These are phyloP conservation scores for Torymus aiolomorphi DNA, from an alignment of 2,888 invertebrate species.

Conservation along the genomic window DNA sequence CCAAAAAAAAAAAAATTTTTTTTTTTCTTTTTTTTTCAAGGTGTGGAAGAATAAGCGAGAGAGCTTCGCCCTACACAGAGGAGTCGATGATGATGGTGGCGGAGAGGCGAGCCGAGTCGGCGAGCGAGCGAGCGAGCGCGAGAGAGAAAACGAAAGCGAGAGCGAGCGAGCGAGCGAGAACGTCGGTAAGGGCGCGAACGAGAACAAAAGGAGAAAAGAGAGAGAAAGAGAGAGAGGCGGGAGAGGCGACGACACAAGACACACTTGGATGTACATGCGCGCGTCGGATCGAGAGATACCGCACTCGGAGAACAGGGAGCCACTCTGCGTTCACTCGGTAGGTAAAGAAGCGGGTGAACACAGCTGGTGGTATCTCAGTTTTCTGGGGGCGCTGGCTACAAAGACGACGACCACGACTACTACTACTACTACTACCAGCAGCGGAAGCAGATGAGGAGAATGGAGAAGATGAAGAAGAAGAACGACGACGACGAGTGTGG, in stretches of 20 bases:
- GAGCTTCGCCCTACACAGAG: constrained; percentile 29
- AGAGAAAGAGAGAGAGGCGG: not conserved
- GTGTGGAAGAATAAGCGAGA: constrained; percentile 39
- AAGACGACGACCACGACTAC: not conserved
- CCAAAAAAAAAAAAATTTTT: constrained; percentile 32
- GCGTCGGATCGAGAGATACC: not conserved
- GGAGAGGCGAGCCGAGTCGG: not conserved
- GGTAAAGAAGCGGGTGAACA: constrained; percentile 89
- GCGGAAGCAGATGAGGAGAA: too few relatives aligned
- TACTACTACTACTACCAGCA: too few relatives aligned
- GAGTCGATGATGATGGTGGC: too few relatives aligned
- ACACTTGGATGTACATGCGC: too few relatives aligned
- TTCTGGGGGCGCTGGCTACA: constrained; percentile 73
- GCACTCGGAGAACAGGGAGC: constrained; percentile 90
- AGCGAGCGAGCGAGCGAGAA: constrained; percentile 29
- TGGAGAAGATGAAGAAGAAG: too few relatives aligned
- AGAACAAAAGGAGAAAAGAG: not conserved
- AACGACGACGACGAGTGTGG: too few relatives aligned
- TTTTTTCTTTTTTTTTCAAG: constrained; percentile 57
- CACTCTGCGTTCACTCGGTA: constrained; percentile 97
- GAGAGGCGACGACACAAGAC: not conserved
- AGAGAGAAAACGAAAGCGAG: constrained; percentile 28
- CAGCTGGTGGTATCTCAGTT: constrained; percentile 99
- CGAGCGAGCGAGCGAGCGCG: constrained; percentile 20
- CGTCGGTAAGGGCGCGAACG: constrained; percentile 18